These are phyloP conservation scores for Pongo pygmaeus DNA, from an alignment of 2,113 vertebrate species.

Conservation along the genomic window DNA sequence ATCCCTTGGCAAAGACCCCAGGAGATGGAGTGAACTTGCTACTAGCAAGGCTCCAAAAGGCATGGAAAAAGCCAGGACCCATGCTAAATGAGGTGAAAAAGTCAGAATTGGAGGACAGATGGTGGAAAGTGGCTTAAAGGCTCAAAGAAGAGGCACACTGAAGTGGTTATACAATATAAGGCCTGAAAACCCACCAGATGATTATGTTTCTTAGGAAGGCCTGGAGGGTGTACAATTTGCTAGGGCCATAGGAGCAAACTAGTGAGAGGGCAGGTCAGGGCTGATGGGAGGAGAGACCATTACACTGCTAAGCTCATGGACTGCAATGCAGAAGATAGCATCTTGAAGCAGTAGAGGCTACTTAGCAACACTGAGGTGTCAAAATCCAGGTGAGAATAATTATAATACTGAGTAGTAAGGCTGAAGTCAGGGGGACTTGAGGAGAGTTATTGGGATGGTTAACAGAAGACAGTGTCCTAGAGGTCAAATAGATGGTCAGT, in stretches of 20 bases:
- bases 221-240: neutral
- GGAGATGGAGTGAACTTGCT: neutral
- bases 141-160: accelerated
- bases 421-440: neutral
- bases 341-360: neutral
- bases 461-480: neutral
- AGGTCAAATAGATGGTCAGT: neutral
- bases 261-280: neutral
- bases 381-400: neutral
- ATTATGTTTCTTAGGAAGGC: neutral
- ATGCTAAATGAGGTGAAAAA: neutral
- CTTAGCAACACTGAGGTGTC: neutral
- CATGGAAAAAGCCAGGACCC: neutral
- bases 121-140: neutral
- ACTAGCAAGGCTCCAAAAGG: neutral
- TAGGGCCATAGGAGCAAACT: neutral
- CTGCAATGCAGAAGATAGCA: neutral
- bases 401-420: neutral
- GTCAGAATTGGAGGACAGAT: neutral
- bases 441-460: neutral
- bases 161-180: neutral
- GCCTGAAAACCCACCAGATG: neutral
- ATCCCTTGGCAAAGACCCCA: neutral
- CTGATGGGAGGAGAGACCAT: neutral
- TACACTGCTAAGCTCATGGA: neutral